phyloP scores from a whole-genome alignment of 2,888 invertebrate genomes.

The Lasioglossum villosulum region DNA sequence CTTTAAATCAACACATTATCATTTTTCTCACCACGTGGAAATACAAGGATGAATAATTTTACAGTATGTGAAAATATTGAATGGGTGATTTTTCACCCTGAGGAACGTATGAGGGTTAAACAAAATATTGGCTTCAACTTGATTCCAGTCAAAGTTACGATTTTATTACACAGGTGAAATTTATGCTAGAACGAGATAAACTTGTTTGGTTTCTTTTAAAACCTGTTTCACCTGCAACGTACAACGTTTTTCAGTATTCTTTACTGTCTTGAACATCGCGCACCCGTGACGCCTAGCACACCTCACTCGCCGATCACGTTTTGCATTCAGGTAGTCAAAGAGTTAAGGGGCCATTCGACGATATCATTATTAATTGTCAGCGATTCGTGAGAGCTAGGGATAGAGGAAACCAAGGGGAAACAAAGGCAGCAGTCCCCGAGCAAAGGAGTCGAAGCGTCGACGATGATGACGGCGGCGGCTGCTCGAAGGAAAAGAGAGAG shows the following conservation, averaged over 20 bases:
- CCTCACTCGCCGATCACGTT: not conserved
- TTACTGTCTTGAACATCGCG: not conserved
- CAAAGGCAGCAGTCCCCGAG: not conserved
- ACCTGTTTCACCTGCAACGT: not conserved
- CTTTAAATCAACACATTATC: too few species aligned
- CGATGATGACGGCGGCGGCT: not conserved
- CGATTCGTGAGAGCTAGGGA: not conserved
- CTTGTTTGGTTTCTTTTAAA: not conserved
- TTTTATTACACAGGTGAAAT: not conserved
- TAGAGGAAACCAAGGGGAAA: not conserved
- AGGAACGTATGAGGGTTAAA: too few species aligned
- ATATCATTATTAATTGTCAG: not conserved
- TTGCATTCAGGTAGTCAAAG: not conserved
- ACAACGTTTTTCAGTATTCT: not conserved
- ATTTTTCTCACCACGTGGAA: too few species aligned
- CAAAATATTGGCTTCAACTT: not conserved
- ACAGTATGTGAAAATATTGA: too few species aligned
- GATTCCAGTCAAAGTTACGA: not conserved
- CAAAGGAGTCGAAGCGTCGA: not conserved
- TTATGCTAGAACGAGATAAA: not conserved
- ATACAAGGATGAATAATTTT: too few species aligned
- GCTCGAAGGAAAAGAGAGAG: not conserved
- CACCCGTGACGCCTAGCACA: not conserved
- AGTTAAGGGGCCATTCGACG: not conserved
- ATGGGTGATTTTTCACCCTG: too few species aligned